Conservation (phyloP, 2,113 vertebrate species). For the Sialia sialis region DNA sequence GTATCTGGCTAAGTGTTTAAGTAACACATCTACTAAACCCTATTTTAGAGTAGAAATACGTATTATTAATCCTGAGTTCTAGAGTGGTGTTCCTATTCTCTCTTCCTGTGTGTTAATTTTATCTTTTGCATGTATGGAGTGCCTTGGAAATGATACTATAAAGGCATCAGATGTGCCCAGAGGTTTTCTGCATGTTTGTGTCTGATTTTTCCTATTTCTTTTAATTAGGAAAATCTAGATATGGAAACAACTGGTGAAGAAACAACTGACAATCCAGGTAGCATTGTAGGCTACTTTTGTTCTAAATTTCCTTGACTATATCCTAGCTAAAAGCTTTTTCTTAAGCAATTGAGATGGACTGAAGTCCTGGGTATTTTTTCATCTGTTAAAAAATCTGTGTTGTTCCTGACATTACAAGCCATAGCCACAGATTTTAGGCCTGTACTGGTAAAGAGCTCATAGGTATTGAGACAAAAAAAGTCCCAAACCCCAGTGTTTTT, state of each 20-base stretch:
- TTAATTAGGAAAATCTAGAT: conserved; percentile 68
- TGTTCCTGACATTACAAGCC: not conserved
- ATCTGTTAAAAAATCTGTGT: not conserved
- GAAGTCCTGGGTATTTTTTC: not conserved
- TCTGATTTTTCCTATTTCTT: not conserved
- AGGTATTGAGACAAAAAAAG: not conserved
- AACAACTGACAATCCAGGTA: conserved; percentile 77
- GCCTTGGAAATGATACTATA: not conserved
- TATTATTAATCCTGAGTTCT: not conserved
- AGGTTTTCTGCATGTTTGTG: not conserved
- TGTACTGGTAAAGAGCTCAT: not conserved
- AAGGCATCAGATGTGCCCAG: not conserved
- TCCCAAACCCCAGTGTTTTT: not conserved
- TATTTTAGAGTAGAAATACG: not conserved
- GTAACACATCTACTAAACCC: not conserved
- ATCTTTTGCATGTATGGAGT: not conserved
- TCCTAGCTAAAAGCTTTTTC: not conserved
- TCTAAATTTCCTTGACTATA: not conserved
- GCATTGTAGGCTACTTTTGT: conserved; percentile 68
- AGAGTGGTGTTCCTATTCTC: not conserved
- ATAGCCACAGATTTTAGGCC: not conserved
- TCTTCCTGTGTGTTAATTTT: not conserved
- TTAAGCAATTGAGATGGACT: not conserved
- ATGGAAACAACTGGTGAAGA: conserved; percentile 74
- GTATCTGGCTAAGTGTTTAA: not conserved